Conservation (phyloP, 2,113 vertebrate genomes). For the Ibidorhyncha struthersii region DNA sequence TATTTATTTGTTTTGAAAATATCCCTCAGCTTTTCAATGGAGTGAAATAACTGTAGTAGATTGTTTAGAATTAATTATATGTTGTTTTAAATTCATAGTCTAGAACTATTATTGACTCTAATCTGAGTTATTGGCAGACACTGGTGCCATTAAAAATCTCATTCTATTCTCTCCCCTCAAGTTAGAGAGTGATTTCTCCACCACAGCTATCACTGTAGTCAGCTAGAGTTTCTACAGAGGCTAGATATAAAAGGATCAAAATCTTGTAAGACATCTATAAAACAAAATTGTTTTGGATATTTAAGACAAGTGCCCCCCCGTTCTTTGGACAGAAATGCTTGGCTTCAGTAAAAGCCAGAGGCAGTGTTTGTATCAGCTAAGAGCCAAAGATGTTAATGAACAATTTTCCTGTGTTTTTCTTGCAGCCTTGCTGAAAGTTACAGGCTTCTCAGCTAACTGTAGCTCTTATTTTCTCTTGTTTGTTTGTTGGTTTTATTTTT, state of each 20-base stretch:
- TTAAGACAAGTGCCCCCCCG: background rate
- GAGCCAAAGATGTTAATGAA: background rate
- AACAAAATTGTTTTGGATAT: background rate
- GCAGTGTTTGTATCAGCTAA: background rate
- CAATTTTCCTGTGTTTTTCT: background rate
- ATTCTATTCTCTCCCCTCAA: background rate
- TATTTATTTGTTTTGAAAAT: background rate
- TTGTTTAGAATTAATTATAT: background rate
- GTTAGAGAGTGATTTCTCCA: background rate
- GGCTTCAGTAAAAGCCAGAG: background rate
- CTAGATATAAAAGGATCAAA: background rate
- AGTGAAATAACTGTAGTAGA: background rate
- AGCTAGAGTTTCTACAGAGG: background rate
- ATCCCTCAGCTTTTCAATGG: background rate
- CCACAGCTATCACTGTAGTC: background rate
- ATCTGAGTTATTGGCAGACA: background rate
- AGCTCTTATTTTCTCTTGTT: background rate
- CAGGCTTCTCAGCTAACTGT: background rate
- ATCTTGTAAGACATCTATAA: background rate
- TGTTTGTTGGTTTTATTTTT: background rate
- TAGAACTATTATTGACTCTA: background rate
- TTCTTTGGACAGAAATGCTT: background rate
- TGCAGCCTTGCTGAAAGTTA: background rate
- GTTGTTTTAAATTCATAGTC: background rate
- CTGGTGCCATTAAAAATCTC: background rate